Percentiles rank a stretch among this genome's conserved stretches.
phyloP scores from a whole-genome alignment of 2,797 vertebrate genomes.

The Tympanoctomys barrerae region DNA sequence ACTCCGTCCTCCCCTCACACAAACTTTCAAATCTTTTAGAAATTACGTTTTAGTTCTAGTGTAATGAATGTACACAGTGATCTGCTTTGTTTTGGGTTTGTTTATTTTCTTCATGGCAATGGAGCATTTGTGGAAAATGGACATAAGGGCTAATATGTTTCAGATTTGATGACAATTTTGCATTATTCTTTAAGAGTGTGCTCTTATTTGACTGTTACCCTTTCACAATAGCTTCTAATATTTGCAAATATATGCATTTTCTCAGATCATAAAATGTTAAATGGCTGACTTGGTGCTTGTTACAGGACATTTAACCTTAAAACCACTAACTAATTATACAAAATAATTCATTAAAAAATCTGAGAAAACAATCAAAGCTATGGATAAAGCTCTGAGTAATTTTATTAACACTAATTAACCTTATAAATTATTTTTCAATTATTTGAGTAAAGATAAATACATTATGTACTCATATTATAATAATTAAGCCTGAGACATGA shows the following conservation, averaged over 20 bases:
- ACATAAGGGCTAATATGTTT: background rate
- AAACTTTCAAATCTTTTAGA: background rate
- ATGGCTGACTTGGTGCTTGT: background rate
- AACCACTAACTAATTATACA: constrained; percentile 32
- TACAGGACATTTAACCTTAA: background rate
- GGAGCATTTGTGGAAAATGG: background rate
- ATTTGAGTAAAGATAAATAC: background rate
- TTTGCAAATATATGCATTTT: background rate
- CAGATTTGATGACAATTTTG: background rate
- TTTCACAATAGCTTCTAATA: background rate
- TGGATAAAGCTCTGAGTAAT: constrained; percentile 12
- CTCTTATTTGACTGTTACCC: background rate
- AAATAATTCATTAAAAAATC: constrained; percentile 27
- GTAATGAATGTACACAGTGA: background rate
- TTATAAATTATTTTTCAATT: constrained; percentile 1
- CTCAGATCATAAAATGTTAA: background rate
- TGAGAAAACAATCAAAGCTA: constrained; percentile 26
- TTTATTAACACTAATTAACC: constrained; percentile 7
- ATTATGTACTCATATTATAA: background rate
- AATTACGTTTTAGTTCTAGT: background rate
- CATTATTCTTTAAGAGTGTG: background rate
- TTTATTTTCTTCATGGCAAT: background rate
- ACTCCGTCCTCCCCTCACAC: background rate
- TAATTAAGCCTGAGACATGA: background rate
- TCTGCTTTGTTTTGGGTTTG: background rate